phyloP scores from a whole-genome alignment of 1,140 invertebrate genomes.

The Habropoda laboriosa region DNA sequence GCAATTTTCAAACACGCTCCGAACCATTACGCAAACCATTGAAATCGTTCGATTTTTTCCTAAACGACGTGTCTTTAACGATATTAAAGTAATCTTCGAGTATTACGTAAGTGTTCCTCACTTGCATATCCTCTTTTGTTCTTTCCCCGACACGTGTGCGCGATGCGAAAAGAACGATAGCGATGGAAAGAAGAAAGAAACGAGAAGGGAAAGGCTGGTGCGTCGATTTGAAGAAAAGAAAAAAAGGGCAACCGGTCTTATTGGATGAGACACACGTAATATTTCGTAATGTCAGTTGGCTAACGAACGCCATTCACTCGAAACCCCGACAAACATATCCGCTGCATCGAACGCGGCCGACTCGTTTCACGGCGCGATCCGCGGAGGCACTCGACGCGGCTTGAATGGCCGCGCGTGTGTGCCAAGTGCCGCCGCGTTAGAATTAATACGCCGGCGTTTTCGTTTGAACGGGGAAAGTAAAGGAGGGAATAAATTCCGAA shows the following conservation, averaged over 20 bases:
- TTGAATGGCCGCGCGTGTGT: constrained; percentile 29
- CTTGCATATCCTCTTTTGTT: not conserved
- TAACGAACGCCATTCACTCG: constrained; percentile 64
- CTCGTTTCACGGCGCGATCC: constrained; percentile 28
- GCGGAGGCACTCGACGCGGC: constrained; percentile 18
- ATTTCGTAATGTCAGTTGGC: constrained; percentile 63
- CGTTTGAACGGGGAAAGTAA: constrained; percentile 36
- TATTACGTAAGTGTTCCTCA: not conserved
- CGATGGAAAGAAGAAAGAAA: not conserved
- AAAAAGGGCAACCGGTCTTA: constrained; percentile 26
- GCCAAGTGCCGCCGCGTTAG: constrained; percentile 22
- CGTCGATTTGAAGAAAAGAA: constrained; percentile 26
- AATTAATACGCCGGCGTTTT: constrained; percentile 49
- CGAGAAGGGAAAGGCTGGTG: not conserved
- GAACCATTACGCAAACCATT: too few relatives aligned
- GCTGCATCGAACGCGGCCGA: constrained; percentile 25
- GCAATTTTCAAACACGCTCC: not conserved
- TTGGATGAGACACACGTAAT: constrained; percentile 38
- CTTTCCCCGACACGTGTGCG: too few relatives aligned
- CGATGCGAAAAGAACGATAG: not conserved
- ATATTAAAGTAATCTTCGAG: not conserved
- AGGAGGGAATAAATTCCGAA: constrained; percentile 28
- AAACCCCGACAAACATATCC: constrained; percentile 39
- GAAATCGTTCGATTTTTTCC: too few relatives aligned
- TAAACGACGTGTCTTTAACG: not conserved